Evolutionary conservation across 1,140 invertebrate species (phyloP).

Genomic region (Atopsyche davidsoni): DNA sequence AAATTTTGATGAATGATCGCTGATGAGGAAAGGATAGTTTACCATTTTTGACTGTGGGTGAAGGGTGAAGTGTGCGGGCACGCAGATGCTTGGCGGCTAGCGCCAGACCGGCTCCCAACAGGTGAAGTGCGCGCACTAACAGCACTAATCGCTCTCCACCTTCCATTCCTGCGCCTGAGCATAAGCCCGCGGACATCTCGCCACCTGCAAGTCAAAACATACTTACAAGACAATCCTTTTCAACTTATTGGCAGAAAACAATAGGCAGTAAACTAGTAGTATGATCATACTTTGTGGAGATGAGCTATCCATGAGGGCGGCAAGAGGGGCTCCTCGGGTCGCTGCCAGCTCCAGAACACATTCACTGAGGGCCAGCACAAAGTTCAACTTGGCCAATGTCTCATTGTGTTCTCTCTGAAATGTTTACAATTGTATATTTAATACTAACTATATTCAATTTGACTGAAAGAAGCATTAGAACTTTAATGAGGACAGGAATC

Average conservation of each 20-base stretch:
- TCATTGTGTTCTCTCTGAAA: conserved; percentile 84
- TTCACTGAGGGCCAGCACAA: conserved; percentile 84
- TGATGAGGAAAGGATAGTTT: conserved; percentile 27
- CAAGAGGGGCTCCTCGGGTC: conserved; percentile 65
- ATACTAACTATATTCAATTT: not conserved
- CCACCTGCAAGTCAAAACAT: conserved; percentile 33
- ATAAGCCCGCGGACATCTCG: conserved; percentile 38
- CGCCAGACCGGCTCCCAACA: conserved; percentile 85
- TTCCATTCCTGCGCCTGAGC: too few relatives aligned
- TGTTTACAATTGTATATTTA: too few relatives aligned
- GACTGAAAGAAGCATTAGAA: too few relatives aligned
- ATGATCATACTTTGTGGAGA: conserved; percentile 17
- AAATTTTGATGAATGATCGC: not conserved
- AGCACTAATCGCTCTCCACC: conserved; percentile 88
- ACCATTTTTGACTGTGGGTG: conserved; percentile 85
- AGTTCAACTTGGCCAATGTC: conserved; percentile 87
- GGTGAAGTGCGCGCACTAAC: conserved; percentile 80
- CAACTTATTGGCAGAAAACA: too few relatives aligned
- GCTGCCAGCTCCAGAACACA: conserved; percentile 84
- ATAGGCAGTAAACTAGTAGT: too few relatives aligned
- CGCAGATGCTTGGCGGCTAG: conserved; percentile 85
- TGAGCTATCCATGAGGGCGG: conserved; percentile 47
- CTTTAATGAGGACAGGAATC: too few relatives aligned
- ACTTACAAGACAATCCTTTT: too few relatives aligned
- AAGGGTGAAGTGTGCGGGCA: conserved; percentile 77